A percentile compares a stretch with the other conserved stretches of the same genome.
phyloP scores from a whole-genome alignment of 2,113 vertebrate species.

The Phoenicopterus ruber region DNA sequence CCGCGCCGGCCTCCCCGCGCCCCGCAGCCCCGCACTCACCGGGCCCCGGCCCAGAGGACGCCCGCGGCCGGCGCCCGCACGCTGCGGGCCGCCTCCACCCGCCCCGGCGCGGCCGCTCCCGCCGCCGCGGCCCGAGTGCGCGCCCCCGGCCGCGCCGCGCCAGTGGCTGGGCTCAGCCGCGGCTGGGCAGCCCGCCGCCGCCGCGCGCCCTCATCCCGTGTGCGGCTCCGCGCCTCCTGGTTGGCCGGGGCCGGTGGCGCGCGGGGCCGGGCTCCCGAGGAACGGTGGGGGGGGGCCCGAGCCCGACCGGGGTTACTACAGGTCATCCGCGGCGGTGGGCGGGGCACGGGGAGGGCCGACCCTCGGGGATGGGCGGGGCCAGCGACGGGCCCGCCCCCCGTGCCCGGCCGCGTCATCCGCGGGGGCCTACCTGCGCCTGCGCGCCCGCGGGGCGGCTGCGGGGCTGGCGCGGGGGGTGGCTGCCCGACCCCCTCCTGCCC shows the following conservation, averaged over 20 bases:
- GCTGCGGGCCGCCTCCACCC: background rate
- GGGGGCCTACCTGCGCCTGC: background rate
- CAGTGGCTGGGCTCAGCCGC: background rate
- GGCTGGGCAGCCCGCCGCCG: background rate
- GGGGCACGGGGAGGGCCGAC: no score
- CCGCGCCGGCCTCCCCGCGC: no score
- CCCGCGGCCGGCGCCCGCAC: background rate
- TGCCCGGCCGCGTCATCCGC: background rate
- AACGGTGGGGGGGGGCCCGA: background rate
- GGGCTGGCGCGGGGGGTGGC: no score
- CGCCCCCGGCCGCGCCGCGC: background rate
- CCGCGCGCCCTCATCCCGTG: background rate
- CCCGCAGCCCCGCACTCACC: background rate
- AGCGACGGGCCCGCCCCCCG: background rate
- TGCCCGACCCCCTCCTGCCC: no score
- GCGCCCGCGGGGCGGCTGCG: background rate
- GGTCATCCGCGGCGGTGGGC: slow-evolving; percentile 47
- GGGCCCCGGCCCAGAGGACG: background rate
- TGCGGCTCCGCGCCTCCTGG: slow-evolving; percentile 16
- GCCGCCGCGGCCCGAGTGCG: background rate
- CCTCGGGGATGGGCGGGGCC: background rate
- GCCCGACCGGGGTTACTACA: slow-evolving; percentile 70
- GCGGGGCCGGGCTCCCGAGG: slow-evolving; percentile 59
- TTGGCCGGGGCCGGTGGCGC: slow-evolving; percentile 81
- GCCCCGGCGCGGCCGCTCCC: background rate